phyloP scores from a whole-genome alignment of 2,888 invertebrate genomes.

The Tiliacea citrago region DNA sequence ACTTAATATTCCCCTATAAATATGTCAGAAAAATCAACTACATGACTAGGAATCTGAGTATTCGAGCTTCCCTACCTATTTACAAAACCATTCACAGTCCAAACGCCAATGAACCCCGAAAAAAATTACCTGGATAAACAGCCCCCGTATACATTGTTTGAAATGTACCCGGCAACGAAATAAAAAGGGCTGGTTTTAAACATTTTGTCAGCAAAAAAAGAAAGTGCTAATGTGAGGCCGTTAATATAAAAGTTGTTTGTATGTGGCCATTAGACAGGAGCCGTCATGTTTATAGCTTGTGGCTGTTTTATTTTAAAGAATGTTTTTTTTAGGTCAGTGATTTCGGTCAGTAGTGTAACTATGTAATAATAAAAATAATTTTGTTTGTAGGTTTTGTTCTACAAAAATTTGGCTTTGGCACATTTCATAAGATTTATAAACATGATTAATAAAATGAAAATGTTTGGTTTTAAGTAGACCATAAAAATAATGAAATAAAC shows the following conservation, averaged over 20 bases:
- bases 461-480: not conserved
- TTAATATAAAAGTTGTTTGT: conserved; percentile 65
- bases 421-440: not conserved
- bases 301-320: conserved; percentile 21
- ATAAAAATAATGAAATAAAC: not conserved
- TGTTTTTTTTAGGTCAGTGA: conserved; percentile 32
- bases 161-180: conserved; percentile 50
- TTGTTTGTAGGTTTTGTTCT: not conserved
- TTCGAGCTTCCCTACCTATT: not conserved
- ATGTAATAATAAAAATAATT: too few relatives aligned
- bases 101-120: conserved; percentile 30
- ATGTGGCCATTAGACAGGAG: conserved; percentile 50
- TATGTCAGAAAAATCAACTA: not conserved
- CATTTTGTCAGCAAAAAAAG: conserved; percentile 62
- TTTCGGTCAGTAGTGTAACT: conserved; percentile 12
- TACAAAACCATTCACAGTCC: conserved; percentile 8
- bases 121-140: conserved; percentile 46
- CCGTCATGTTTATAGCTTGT: conserved; percentile 56
- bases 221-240: conserved; percentile 58
- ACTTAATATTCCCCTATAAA: not conserved
- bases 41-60: not conserved
- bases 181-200: conserved; percentile 54
- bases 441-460: not conserved
- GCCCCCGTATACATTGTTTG: conserved; percentile 43
- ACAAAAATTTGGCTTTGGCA: not conserved